Percentiles rank a stretch among this genome's conserved stretches.
Conservation (phyloP, 2,113 vertebrate species). For the Pan troglodytes region NHGRI_mPanTro3-v2.1_pri NC_086016.1:51422501-51423000, state of each 20-base stretch:
- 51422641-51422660: background rate
- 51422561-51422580: background rate
- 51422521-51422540: background rate
- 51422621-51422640: rapidly evolving
- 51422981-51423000: rapidly evolving
- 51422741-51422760: rapidly evolving
- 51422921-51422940: background rate
- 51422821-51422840: rapidly evolving
- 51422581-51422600: too few relatives aligned
- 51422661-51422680: background rate
- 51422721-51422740: background rate
- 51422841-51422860: background rate
- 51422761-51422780: background rate
- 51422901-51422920: too few relatives aligned
- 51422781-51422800: rapidly evolving
- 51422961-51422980: rapidly evolving
- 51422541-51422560: background rate
- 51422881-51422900: background rate
- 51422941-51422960: background rate
- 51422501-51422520: background rate
- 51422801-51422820: too few relatives aligned
- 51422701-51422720: rapidly evolving
- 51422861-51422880: rapidly evolving
- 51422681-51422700: background rate
- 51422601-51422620: rapidly evolving